These are phyloP conservation scores for Dromius quadrimaculatus DNA, from an alignment of 2,888 invertebrate species.

Conservation along the genomic window DNA sequence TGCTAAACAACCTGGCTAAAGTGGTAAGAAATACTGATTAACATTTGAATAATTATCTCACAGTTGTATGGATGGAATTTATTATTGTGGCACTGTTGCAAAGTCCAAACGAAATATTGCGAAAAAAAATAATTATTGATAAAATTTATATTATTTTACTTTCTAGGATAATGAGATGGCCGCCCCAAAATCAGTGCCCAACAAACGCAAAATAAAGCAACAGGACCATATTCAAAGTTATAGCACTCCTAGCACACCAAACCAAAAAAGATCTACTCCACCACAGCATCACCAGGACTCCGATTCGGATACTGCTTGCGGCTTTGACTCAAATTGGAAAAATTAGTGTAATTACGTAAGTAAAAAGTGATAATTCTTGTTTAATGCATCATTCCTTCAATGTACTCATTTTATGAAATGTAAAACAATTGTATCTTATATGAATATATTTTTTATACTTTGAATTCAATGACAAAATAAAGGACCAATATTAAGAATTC, in stretches of 20 bases:
- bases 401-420: background rate
- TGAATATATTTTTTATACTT: too few species aligned
- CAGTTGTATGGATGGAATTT: too few species aligned
- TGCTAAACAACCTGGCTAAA: background rate
- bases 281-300: conserved; percentile 72
- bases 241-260: conserved; percentile 79
- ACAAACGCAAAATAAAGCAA: conserved; percentile 77
- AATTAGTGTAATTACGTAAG: too few species aligned
- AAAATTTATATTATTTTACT: too few species aligned
- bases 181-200: conserved; percentile 73
- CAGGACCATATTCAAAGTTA: conserved; percentile 68
- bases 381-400: background rate
- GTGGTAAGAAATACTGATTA: too few species aligned
- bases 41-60: background rate
- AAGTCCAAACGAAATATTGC: background rate
- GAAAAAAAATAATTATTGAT: too few species aligned
- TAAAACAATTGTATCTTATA: too few species aligned
- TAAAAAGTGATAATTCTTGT: conserved; percentile 3
- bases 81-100: too few species aligned
- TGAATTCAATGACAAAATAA: too few species aligned
- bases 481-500: too few species aligned
- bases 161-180: conserved; percentile 77
- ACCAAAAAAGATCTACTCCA: conserved; percentile 68
- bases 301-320: conserved; percentile 89
- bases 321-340: conserved; percentile 83